Evolutionary conservation across 2,888 invertebrate species (phyloP), one percentile per base, ranked within the genome.

Genomic region (Ichneumon xanthorius): DNA sequence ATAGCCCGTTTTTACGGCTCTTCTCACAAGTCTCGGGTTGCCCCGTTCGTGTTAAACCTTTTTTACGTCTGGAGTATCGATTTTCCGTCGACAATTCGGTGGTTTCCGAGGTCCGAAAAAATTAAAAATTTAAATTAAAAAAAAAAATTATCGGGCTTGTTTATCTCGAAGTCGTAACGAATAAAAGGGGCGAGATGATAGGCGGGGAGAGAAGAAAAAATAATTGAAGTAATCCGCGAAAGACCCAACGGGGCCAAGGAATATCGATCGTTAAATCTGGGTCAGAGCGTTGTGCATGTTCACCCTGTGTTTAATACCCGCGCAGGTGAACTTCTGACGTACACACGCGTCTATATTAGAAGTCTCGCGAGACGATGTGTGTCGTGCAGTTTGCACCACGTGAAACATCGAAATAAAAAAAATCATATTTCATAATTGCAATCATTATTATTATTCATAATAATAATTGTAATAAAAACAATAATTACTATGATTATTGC

Each of bases 261-360:
- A 88, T 91, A 93, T 93, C 91, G 93, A 93, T 90, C 90, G 88
- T 68, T 84, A 77, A 90, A 93, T 93, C 90, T 93, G 89, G 93
- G 93, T 93, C 93, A 91, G 82, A 89, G 88, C 89, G 88, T 88
- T 68, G 90, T 87, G 88, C 90, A 88, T 89, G 90, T 88, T 89
- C 88, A 75, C 50, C 61, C 40, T 77, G 61, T 80, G 77, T 68
- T 67, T 73, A 61, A 82, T 75, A 48, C 71, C 58, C 48, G 50
- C 72, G 55, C 55, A 70, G 45, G 72, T 77, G 76, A 33, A 76
- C 48, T 65, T 76, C 48, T n/a, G 61, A 63, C 61, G 33, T 53
- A 50, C 22, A 5, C 6, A 33, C 40, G 30, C 40, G 26, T 33
- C 19, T 19, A 22, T 22, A 37, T 37, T 30, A 26, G 33, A 80